These are phyloP conservation scores for Pseudochirops corinnae DNA, from an alignment of 2,797 vertebrate genomes.

Conservation along the genomic window DNA sequence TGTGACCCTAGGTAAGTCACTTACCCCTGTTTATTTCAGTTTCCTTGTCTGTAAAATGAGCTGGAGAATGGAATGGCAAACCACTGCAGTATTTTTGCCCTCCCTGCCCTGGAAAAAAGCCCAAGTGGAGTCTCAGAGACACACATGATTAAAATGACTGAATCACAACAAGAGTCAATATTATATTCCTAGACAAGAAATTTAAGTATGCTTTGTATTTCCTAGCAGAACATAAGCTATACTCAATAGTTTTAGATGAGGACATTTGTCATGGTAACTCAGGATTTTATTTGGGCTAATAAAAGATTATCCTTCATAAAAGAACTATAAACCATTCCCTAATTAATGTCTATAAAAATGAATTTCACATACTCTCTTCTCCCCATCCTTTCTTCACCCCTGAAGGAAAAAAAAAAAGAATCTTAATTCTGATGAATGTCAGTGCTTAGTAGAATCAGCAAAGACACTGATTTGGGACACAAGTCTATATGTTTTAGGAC, in stretches of 20 bases:
- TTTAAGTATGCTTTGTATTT: not conserved
- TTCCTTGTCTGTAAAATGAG: not conserved
- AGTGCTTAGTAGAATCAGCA: not conserved
- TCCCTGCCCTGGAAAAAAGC: not conserved
- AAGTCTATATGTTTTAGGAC: not conserved
- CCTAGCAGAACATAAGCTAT: too few species aligned
- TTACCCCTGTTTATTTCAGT: not conserved
- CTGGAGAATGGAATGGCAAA: not conserved
- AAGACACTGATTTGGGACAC: not conserved
- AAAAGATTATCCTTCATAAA: not conserved
- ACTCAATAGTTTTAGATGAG: not conserved
- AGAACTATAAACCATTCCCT: not conserved
- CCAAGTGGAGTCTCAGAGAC: not conserved
- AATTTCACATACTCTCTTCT: not conserved
- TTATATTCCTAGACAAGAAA: not conserved
- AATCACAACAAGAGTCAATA: not conserved
- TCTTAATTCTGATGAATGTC: not conserved
- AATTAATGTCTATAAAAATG: not conserved
- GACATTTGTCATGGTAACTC: slow-evolving; percentile 2
- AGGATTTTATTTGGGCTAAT: not conserved
- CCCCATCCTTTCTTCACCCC: not conserved
- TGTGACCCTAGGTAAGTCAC: not conserved
- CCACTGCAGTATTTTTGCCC: not conserved
- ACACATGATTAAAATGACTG: not conserved
- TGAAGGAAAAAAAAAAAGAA: not conserved